Percentiles rank a stretch among this genome's conserved stretches.
Evolutionary conservation across 2,888 invertebrate genomes (phyloP).

Genomic region (Abrostola tripartita): DNA sequence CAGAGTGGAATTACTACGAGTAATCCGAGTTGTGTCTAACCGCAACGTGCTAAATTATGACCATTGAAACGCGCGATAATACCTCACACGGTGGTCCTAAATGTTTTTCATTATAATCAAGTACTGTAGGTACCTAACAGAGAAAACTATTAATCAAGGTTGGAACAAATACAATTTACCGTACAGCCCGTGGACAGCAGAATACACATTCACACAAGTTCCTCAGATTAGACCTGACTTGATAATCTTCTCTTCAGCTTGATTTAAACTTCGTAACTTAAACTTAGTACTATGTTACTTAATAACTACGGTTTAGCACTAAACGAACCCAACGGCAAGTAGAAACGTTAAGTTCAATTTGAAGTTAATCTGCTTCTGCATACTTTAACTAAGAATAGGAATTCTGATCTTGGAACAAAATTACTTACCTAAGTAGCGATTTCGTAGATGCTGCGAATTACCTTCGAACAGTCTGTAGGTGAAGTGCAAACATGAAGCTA

Average conservation of each 20-base stretch:
- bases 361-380: slow-evolving; percentile 41
- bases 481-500: slow-evolving; percentile 41
- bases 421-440: slow-evolving; percentile 34
- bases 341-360: slow-evolving; percentile 53
- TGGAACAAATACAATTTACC: no score
- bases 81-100: background rate
- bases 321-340: slow-evolving; percentile 35
- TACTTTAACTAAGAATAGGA: slow-evolving; percentile 32
- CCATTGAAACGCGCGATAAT: slow-evolving; percentile 47
- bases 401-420: slow-evolving; percentile 47
- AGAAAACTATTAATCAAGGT: no score
- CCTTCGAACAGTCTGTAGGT: slow-evolving; percentile 15
- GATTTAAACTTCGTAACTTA: background rate
- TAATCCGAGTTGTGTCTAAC: slow-evolving; percentile 42
- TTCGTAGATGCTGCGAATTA: slow-evolving; percentile 26
- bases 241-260: background rate
- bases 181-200: no score
- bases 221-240: no score
- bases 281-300: slow-evolving; percentile 34
- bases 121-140: background rate
- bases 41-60: slow-evolving; percentile 49
- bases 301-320: slow-evolving; percentile 30
- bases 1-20: slow-evolving; percentile 42
- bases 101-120: background rate
- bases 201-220: no score